A percentile compares a stretch with the other conserved stretches of the same genome.
Conservation (phyloP, 1,140 invertebrate species). For the Delia radicum region DNA sequence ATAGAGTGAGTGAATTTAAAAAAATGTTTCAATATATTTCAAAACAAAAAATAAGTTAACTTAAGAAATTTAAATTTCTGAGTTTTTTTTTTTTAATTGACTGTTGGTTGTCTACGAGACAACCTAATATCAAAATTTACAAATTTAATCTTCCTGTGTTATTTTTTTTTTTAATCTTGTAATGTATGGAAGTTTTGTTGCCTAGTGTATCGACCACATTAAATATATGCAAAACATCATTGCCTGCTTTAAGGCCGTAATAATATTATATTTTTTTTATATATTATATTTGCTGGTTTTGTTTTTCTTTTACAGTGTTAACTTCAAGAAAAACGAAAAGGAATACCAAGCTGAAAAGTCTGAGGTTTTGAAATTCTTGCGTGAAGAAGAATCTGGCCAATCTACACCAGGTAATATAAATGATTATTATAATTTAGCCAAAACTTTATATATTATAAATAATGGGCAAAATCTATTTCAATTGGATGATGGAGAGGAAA, state of each 20-base stretch:
- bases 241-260: not conserved
- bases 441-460: slow-evolving; percentile 42
- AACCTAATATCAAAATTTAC: too few species aligned
- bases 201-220: too few species aligned
- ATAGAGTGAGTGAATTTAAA: too few species aligned
- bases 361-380: slow-evolving; percentile 89
- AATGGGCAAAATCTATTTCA: slow-evolving; percentile 40
- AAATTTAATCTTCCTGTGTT: too few species aligned
- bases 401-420: slow-evolving; percentile 67
- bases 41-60: too few species aligned
- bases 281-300: not conserved
- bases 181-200: too few species aligned
- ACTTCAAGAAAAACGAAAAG: slow-evolving; percentile 94
- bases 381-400: slow-evolving; percentile 84
- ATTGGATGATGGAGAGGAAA: slow-evolving; percentile 23
- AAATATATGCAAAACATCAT: not conserved
- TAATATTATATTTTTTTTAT: too few species aligned
- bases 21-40: too few species aligned
- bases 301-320: slow-evolving; percentile 69
- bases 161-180: too few species aligned
- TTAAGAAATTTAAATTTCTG: too few species aligned
- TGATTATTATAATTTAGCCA: slow-evolving; percentile 44
- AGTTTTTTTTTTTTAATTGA: too few species aligned
- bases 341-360: slow-evolving; percentile 83
- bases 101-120: too few species aligned